Evolutionary conservation across 2,797 vertebrate genomes (phyloP), one percentile per base, ranked within the genome.

Genomic region (Diplodus sargus): DNA sequence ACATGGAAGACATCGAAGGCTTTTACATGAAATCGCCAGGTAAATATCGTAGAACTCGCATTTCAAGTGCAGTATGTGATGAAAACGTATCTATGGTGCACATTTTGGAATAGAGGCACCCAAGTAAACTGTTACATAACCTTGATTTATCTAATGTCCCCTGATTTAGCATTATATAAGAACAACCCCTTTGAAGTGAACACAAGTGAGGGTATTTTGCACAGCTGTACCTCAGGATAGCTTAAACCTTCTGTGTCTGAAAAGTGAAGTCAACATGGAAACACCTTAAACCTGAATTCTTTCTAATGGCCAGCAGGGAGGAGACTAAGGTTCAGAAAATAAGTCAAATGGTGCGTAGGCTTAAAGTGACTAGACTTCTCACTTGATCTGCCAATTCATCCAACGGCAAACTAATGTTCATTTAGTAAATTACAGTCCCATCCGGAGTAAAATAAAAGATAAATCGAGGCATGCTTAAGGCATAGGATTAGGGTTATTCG

Each of bases 11-110:
- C 84, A 92, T 86, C 0, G 76, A 89, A 4, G 65, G 57, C 5
- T 83, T 79, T 80, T 92, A 93, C 60, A 81, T 70, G 61, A 88
- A 86, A 13, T 67, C 81, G 39, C 14, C 85, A 88, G 85, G 90
- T 91, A 79, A 15, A 17, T 13, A 47, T 51, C n/a, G 14, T 15
- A 4, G 45, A 2, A 49, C 53, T 23, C 5, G 23, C 18, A 34
- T 23, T 52, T 58, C 0, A 72, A 0, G 1, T 47, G 63, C 12
- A 28, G 11, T 7, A 42, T 28, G 17, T 51, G 3, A 16, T 59
- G 39, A 68, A 23, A 12, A 34, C 43, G 16, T 0, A 54, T 47
- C 25, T 20, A 39, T 15, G 6, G 8, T n/a, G 30, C 16, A 66
- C 48, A n/a, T 0, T 10, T 60, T 30, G 11, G 25, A 28, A 14